Evolutionary conservation across 2,888 invertebrate species (phyloP).

Genomic region (Drosophila acutilabella): DNA sequence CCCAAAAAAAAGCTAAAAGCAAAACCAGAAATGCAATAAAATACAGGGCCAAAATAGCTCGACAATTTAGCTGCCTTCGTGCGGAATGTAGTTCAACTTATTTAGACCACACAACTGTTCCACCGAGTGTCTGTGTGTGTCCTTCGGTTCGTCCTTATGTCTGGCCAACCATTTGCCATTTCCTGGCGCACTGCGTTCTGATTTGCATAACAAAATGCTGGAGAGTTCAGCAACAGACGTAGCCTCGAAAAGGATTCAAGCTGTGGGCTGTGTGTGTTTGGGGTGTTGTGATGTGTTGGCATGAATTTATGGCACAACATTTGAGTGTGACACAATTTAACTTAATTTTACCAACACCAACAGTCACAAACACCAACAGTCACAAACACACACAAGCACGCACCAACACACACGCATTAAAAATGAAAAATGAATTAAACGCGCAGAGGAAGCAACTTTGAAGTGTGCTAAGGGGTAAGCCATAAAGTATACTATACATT

Average conservation of each 20-base stretch:
- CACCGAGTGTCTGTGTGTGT: background rate
- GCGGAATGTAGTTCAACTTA: slow-evolving; percentile 72
- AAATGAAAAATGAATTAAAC: slow-evolving; percentile 6
- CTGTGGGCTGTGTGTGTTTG: slow-evolving; percentile 42
- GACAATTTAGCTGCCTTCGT: slow-evolving; percentile 45
- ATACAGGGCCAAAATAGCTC: slow-evolving; percentile 56
- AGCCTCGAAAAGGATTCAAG: slow-evolving; percentile 49
- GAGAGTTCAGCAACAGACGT: slow-evolving; percentile 40
- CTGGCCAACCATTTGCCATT: slow-evolving; percentile 52
- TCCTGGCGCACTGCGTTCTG: slow-evolving; percentile 78
- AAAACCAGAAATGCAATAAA: slow-evolving; percentile 65
- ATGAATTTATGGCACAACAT: slow-evolving; percentile 77
- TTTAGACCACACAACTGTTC: slow-evolving; percentile 57
- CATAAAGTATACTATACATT: slow-evolving; percentile 1
- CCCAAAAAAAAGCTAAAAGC: background rate
- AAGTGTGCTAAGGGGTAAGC: background rate
- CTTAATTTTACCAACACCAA: slow-evolving; percentile 74
- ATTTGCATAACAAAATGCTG: slow-evolving; percentile 80
- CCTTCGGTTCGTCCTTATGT: slow-evolving; percentile 9
- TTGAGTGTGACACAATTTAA: slow-evolving; percentile 83
- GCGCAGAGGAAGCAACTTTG: background rate
- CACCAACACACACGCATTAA: background rate
- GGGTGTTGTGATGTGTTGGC: slow-evolving; percentile 59
- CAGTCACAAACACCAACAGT: slow-evolving; percentile 46
- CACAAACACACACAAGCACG: slow-evolving; percentile 39